phyloP scores from a whole-genome alignment of 2,888 invertebrate species.

The Hydrotaea diabolus region DNA sequence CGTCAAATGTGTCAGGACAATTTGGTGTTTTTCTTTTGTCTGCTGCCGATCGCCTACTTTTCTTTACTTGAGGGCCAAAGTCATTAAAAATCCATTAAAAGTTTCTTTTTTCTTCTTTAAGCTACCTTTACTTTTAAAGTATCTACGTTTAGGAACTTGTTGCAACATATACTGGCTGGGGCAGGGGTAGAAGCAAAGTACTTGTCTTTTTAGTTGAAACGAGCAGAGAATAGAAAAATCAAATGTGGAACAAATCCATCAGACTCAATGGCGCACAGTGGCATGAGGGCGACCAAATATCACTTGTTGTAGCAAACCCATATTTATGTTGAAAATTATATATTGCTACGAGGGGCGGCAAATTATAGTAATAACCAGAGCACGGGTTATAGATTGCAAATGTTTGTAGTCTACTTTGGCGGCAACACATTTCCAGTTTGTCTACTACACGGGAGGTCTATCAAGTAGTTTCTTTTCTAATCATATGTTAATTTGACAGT shows the following conservation, averaged over 20 bases:
- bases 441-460: too few species aligned
- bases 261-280: background rate
- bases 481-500: too few species aligned
- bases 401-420: too few species aligned
- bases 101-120: background rate
- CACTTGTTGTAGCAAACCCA: too few species aligned
- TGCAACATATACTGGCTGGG: conserved; percentile 15
- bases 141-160: conserved; percentile 6
- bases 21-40: background rate
- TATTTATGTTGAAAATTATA: too few species aligned
- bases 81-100: conserved; percentile 40
- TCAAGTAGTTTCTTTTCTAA: too few species aligned
- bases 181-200: background rate
- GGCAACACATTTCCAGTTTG: too few species aligned
- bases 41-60: background rate
- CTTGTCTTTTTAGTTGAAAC: too few species aligned
- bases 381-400: too few species aligned
- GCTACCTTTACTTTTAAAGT: background rate
- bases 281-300: too few species aligned
- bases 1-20: background rate
- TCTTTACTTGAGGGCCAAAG: conserved; percentile 27
- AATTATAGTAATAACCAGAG: too few species aligned
- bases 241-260: conserved; percentile 4
- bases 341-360: too few species aligned
- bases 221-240: background rate